Evolutionary conservation across 2,113 vertebrate species (phyloP), one percentile per base, ranked within the genome.

Genomic region (Natator depressus): DNA sequence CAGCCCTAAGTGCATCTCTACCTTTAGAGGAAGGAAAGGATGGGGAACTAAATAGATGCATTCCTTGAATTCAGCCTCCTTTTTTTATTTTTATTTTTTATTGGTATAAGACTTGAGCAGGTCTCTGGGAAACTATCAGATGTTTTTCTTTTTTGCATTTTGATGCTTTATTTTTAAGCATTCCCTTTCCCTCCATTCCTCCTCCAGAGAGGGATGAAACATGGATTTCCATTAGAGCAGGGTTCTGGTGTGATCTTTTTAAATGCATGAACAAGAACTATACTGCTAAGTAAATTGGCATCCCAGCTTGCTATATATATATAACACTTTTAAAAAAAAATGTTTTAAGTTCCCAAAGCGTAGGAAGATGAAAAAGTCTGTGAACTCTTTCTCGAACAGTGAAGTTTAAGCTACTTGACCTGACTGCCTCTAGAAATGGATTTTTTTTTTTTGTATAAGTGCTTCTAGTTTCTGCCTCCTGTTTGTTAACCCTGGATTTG

Each of bases 401-500:
- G 96, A 97, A 95, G 94, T 97, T 95, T 96, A 79, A 95, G 92
- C 93, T 96, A 96, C 94, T 97, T 93, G 87, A 89, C 91, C 90
- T 89, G 85, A 75, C 80, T 84, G 81, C 89, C 69, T 89, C 78
- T 84, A 91, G 83, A 89, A 81, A 88, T 85, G 53, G 75, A 91
- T 51, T 51, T 59, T 38, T 51, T 38, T 51, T 51, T 82, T 91
- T 88, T 84, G 93, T 94, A 88, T 81, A 84, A 89, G 90, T 94
- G 89, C 87, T 89, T 88, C 89, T 94, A 76, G 93, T 88, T 88
- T 94, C n/a, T 91, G 88, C 90, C 84, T 94, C 54, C 92, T 93
- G 87, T 82, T 94, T 85, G 95, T 85, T 95, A 97, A 97, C 97
- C 97, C 97, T 95, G 89, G 96, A 95, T 97, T 96, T 98, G 95